Conservation (phyloP, 2,113 vertebrate species). For the Mesoclemmys tuberculata region DNA sequence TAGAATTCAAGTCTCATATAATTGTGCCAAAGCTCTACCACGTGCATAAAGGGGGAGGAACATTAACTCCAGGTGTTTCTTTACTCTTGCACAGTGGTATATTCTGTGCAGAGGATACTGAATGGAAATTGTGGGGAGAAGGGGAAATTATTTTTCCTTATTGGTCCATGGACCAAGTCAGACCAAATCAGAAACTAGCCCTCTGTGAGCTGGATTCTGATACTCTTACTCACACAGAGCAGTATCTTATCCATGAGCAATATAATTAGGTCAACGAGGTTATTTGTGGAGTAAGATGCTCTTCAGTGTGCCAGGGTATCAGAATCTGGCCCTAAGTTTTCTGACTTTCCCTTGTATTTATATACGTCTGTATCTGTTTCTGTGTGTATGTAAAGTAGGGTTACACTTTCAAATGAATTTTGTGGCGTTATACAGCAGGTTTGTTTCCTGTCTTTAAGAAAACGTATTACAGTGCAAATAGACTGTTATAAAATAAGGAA, state of each 20-base stretch:
- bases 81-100: neutral
- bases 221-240: neutral
- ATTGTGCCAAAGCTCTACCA: neutral
- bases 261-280: neutral
- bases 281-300: neutral
- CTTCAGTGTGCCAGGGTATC: neutral
- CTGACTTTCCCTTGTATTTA: neutral
- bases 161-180: accelerated
- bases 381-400: neutral
- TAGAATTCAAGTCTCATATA: neutral
- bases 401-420: neutral
- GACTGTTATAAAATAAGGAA: neutral
- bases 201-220: neutral
- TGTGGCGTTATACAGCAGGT: neutral
- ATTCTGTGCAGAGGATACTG: neutral
- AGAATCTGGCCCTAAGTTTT: neutral
- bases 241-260: neutral
- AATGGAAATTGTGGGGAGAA: neutral
- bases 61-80: neutral
- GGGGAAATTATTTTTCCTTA: neutral
- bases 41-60: neutral
- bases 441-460: neutral
- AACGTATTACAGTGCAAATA: neutral
- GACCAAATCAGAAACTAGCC: accelerated
- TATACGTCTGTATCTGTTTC: neutral